Evolutionary conservation across 2,888 invertebrate genomes (phyloP).

Genomic region (Autographa gamma): DNA sequence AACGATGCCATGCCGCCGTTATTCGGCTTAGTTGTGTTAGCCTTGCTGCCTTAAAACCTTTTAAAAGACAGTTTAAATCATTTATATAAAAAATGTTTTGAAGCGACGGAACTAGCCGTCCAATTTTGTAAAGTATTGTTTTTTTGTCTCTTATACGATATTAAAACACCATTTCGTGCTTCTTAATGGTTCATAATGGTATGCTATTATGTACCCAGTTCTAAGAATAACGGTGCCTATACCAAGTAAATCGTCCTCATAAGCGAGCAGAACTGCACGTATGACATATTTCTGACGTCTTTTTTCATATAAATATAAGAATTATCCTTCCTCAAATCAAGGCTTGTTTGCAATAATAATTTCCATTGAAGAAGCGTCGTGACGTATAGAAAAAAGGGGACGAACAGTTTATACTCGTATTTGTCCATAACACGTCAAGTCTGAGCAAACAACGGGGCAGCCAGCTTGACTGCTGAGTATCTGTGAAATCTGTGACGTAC

Average conservation of each 20-base stretch:
- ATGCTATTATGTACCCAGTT: neutral
- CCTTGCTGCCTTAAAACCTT: too few relatives aligned
- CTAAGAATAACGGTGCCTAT: neutral
- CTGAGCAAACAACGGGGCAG: constrained; percentile 55
- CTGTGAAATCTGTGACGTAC: constrained; percentile 59
- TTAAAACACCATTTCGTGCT: too few relatives aligned
- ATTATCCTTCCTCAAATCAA: constrained; percentile 27
- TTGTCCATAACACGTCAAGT: constrained; percentile 29
- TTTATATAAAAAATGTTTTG: too few relatives aligned
- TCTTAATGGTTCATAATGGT: too few relatives aligned
- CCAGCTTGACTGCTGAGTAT: constrained; percentile 59
- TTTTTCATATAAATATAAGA: constrained; percentile 3
- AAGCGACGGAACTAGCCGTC: too few relatives aligned
- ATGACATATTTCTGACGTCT: constrained; percentile 9
- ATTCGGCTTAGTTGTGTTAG: too few relatives aligned
- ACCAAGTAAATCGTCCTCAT: constrained; percentile 1
- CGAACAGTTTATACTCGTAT: constrained; percentile 29
- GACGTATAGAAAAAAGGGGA: constrained; percentile 39
- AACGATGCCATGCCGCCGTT: too few relatives aligned
- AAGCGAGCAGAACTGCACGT: constrained; percentile 33
- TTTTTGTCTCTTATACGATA: too few relatives aligned
- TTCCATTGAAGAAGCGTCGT: constrained; percentile 18
- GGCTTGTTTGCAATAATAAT: constrained; percentile 6
- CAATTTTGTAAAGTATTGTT: too few relatives aligned
- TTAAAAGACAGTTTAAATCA: too few relatives aligned